phyloP scores from a whole-genome alignment of 2,113 vertebrate species.

The Sciurus niger region DNA sequence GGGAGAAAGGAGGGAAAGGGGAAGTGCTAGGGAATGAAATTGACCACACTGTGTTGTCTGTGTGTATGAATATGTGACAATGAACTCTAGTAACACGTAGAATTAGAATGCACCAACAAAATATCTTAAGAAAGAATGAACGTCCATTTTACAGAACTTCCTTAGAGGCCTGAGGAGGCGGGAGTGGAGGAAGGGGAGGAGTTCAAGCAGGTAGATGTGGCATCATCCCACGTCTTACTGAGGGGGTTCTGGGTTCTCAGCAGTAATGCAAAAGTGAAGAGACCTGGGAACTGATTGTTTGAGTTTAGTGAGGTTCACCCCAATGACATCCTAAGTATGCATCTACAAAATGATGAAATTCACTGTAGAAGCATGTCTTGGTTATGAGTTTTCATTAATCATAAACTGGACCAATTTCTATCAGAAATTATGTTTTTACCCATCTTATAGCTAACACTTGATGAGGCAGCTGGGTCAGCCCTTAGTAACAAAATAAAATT shows the following conservation, averaged over 20 bases:
- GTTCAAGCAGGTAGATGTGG: neutral
- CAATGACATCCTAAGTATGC: neutral
- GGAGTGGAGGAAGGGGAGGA: neutral
- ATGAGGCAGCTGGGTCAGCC: neutral
- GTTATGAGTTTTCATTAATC: neutral
- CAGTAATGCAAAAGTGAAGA: constrained; percentile 62
- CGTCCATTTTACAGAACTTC: neutral
- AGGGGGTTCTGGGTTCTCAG: neutral
- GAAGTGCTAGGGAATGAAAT: too few species aligned
- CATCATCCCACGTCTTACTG: constrained; percentile 50
- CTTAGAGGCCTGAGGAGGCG: neutral
- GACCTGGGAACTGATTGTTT: constrained; percentile 68
- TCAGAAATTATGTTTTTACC: constrained; percentile 8
- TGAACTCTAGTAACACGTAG: too few species aligned
- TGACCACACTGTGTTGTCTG: too few species aligned
- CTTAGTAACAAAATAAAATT: constrained; percentile 13
- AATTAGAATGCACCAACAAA: too few species aligned
- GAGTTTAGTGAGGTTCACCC: constrained; percentile 53
- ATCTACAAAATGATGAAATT: constrained; percentile 33
- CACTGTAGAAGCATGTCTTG: constrained; percentile 30
- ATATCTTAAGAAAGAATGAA: neutral
- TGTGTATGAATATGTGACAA: too few species aligned
- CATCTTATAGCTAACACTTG: neutral
- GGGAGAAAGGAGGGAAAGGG: too few species aligned
- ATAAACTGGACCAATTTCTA: neutral